These are phyloP conservation scores for Garra rufa DNA, from an alignment of 2,113 vertebrate species.

Conservation along the genomic window DNA sequence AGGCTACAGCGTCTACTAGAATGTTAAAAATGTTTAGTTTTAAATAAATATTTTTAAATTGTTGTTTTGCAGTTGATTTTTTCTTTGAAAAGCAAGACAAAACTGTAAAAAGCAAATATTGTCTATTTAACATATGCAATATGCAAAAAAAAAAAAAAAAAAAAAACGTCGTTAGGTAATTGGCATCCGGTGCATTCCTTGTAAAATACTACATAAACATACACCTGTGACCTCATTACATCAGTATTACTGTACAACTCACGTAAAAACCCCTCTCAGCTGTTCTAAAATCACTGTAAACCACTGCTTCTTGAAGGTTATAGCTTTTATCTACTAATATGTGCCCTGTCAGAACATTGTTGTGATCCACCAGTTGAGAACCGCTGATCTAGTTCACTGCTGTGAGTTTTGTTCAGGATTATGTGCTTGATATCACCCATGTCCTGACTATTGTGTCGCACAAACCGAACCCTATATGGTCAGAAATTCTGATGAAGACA, in stretches of 20 bases:
- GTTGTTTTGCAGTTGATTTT: too few species aligned
- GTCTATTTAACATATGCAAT: too few species aligned
- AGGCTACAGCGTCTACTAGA: too few species aligned
- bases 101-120: too few species aligned
- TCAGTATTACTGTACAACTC: background rate
- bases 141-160: too few species aligned
- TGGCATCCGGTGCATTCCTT: too few species aligned
- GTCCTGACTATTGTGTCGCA: conserved; percentile 9
- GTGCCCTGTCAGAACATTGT: background rate
- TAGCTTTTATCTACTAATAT: background rate
- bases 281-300: background rate
- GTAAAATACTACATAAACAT: background rate
- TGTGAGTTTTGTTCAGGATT: background rate
- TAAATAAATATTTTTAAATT: too few species aligned
- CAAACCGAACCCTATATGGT: background rate
- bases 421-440: background rate
- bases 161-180: too few species aligned
- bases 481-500: background rate
- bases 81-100: too few species aligned
- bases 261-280: background rate
- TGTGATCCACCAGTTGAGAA: background rate
- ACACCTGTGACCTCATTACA: background rate
- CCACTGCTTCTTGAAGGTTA: background rate
- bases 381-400: conserved; percentile 10
- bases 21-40: too few species aligned